Base-by-base conservation (phyloP, 2,113 vertebrate species). In the Chaetodon auriga region DNA sequence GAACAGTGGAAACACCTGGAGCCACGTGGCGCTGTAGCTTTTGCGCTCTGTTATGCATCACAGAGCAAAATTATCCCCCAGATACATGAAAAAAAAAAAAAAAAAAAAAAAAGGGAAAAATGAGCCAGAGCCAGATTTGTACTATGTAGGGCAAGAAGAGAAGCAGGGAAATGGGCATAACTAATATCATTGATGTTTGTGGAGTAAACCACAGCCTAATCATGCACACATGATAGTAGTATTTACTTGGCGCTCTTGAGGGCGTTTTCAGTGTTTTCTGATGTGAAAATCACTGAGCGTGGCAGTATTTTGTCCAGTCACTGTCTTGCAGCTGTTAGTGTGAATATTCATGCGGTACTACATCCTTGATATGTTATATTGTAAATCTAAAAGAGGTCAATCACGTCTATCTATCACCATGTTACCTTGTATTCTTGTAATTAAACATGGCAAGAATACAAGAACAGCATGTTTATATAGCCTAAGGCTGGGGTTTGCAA, bases 181-280 rank as follows among this genome's bases (percentile, higher is more conserved):
- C 75, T 88, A 85, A 89, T 92, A 76, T 75, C 54, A 76, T 82
- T 88, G 78, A 84, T 87, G 80, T 89, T 87, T 85, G 76, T 68
- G 68, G 45, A 74, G 75, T 54, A 90, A 85, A 78, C 68, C 68
- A 65, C 78, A 64, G 19, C 62, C 69, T 88, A 82, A 87, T 90
- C 83, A 54, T 23, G 54, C 10, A 13, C 14, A 36, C 63, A 83
- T 74, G 45, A 72, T 64, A 45, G 63, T n/a, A 55, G 54, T 78
- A 57, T 78, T 86, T 75, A 68, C 46, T 74, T 69, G 64, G 45
- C 51, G 65, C 41, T 68, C 43, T 76, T 43, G 11, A 54, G 68
- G 74, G 70, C 54, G 72, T 86, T 82, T n/a, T 81, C 79, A 66
- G 30, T 57, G 53, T 82, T 87, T 75, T 78, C 36, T 83, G 13